Percentiles rank a stretch among this genome's conserved stretches.
Conservation (phyloP, 2,113 vertebrate species). For the Pipa parva region DNA sequence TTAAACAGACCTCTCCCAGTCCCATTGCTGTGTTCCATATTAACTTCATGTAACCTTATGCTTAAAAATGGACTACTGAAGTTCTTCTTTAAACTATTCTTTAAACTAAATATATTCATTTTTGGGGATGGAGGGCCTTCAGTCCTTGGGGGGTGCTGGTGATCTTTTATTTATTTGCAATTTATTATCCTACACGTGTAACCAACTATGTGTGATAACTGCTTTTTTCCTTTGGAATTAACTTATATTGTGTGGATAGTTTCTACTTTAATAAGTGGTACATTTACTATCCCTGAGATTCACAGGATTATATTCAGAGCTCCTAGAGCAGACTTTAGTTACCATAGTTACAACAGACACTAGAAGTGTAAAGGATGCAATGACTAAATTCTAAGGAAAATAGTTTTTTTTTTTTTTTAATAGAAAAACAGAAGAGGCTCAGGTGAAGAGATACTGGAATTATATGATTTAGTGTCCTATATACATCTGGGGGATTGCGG, state of each 20-base stretch:
- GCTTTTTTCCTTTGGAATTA: too few relatives aligned
- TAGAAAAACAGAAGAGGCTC: neutral
- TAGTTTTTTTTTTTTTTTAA: neutral
- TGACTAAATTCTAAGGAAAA: constrained; percentile 10
- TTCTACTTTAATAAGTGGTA: neutral
- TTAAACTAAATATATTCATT: too few relatives aligned
- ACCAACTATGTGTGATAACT: too few relatives aligned
- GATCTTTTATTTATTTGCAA: too few relatives aligned
- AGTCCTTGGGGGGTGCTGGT: too few relatives aligned
- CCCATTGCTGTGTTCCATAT: too few relatives aligned
- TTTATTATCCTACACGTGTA: too few relatives aligned
- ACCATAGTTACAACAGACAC: constrained; percentile 5
- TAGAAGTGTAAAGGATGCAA: neutral
- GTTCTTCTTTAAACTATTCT: too few relatives aligned
- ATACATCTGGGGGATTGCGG: neutral
- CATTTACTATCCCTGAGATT: neutral
- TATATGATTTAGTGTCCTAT: neutral
- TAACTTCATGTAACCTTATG: too few relatives aligned
- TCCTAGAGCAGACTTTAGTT: neutral
- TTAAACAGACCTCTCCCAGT: too few relatives aligned
- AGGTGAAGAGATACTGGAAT: neutral
- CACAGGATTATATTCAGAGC: neutral
- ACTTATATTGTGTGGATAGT: neutral
- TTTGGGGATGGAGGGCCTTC: too few relatives aligned
- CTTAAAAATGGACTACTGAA: too few relatives aligned